Conservation (phyloP, 2,888 invertebrate species). For the Alentia gelatinosa region DNA sequence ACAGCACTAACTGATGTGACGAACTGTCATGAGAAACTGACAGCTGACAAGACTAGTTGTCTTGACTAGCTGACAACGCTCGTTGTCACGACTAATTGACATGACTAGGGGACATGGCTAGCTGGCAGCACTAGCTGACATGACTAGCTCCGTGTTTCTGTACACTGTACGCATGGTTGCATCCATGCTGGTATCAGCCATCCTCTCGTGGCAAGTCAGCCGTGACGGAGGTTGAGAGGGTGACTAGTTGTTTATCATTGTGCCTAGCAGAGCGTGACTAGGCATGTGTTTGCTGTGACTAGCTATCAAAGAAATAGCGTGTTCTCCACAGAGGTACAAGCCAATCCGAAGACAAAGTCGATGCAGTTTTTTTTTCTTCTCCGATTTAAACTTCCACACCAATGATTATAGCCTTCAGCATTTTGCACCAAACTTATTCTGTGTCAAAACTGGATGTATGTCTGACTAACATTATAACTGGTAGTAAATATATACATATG, state of each 20-base stretch:
- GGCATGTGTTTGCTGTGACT: slow-evolving; percentile 16
- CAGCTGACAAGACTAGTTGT: no score
- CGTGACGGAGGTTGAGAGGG: no score
- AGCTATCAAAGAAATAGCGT: neutral
- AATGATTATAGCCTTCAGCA: neutral
- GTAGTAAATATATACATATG: neutral
- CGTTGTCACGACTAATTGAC: no score
- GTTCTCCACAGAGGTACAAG: slow-evolving; percentile 39
- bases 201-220: no score
- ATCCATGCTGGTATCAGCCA: no score
- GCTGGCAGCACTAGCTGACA: neutral
- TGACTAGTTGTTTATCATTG: neutral
- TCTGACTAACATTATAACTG: neutral
- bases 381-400: neutral
- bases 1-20: no score
- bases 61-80: no score
- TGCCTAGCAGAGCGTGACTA: neutral
- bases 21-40: no score
- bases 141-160: neutral
- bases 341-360: neutral
- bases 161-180: neutral
- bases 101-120: neutral
- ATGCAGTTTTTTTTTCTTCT: neutral
- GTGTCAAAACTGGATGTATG: neutral
- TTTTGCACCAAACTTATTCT: slow-evolving; percentile 2